Percentiles rank a stretch among this genome's conserved stretches.
Conservation (phyloP, 1,140 invertebrate species). For the Leptopilina clavipes region DNA sequence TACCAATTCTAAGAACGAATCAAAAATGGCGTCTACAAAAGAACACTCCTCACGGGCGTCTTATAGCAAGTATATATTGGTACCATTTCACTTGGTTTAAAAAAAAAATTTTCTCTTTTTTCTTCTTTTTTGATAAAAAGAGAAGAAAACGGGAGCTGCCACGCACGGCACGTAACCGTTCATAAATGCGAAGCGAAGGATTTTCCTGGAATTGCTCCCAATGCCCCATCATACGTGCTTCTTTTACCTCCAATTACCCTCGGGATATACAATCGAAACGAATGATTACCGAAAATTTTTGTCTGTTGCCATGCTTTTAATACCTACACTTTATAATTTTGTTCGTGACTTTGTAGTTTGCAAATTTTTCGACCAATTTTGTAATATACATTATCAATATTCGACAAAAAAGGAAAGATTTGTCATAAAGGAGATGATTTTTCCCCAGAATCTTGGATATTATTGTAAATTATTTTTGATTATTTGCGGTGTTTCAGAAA, state of each 20-base stretch:
- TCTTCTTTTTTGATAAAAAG: background rate
- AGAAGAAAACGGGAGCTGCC: constrained; percentile 30
- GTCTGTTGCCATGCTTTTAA: background rate
- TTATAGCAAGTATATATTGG: constrained; percentile 27
- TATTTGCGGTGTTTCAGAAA: too few species aligned
- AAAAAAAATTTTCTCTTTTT: background rate
- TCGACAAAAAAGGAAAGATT: background rate
- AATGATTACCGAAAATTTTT: constrained; percentile 5
- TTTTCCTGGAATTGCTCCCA: constrained; percentile 29
- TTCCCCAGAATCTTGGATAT: too few species aligned
- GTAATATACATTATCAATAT: background rate
- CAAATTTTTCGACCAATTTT: background rate
- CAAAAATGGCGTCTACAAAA: constrained; percentile 31
- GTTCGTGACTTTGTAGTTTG: constrained; percentile 6
- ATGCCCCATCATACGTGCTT: constrained; percentile 32
- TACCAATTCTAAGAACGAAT: constrained; percentile 28
- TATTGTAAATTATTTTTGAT: too few species aligned
- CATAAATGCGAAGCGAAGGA: constrained; percentile 1
- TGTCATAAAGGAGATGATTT: too few species aligned
- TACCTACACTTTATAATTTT: background rate
- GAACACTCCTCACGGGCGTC: background rate
- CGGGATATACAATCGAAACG: constrained; percentile 15
- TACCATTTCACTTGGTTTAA: constrained; percentile 10
- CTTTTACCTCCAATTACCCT: constrained; percentile 31
- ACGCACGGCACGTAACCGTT: constrained; percentile 32